These are phyloP conservation scores for Pollenia griseotomentosa DNA, from an alignment of 2,888 invertebrate genomes.

Conservation along the genomic window DNA sequence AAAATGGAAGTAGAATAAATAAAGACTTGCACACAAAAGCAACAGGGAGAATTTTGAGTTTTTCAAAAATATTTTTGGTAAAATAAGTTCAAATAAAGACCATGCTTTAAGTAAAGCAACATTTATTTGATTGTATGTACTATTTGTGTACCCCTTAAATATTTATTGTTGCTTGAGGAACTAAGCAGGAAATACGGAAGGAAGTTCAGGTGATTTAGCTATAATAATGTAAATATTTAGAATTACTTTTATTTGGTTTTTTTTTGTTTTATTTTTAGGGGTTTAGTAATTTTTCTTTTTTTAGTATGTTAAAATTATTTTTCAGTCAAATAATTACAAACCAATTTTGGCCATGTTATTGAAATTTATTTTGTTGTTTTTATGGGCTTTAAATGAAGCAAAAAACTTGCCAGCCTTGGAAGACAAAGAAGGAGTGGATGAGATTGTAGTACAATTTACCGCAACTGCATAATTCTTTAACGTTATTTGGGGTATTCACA, in stretches of 20 bases:
- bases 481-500: too few species aligned
- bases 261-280: background rate
- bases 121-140: background rate
- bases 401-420: too few species aligned
- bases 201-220: conserved; percentile 81
- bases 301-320: background rate
- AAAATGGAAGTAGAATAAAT: background rate
- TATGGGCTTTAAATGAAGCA: background rate
- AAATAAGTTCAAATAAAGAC: conserved; percentile 30
- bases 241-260: conserved; percentile 2
- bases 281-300: background rate
- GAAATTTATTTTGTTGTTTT: background rate
- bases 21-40: conserved; percentile 48
- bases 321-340: background rate
- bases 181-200: conserved; percentile 78
- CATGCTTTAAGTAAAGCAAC: background rate
- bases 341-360: background rate
- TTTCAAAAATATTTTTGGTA: conserved; percentile 70
- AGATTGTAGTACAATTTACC: too few species aligned
- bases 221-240: conserved; percentile 75
- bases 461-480: too few species aligned
- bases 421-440: too few species aligned
- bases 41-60: conserved; percentile 75
- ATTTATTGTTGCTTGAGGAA: conserved; percentile 42
- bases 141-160: conserved; percentile 30